Percentiles rank a stretch among this genome's conserved stretches.
Conservation (phyloP, 2,113 vertebrate species). For the Piprites chloris region DNA sequence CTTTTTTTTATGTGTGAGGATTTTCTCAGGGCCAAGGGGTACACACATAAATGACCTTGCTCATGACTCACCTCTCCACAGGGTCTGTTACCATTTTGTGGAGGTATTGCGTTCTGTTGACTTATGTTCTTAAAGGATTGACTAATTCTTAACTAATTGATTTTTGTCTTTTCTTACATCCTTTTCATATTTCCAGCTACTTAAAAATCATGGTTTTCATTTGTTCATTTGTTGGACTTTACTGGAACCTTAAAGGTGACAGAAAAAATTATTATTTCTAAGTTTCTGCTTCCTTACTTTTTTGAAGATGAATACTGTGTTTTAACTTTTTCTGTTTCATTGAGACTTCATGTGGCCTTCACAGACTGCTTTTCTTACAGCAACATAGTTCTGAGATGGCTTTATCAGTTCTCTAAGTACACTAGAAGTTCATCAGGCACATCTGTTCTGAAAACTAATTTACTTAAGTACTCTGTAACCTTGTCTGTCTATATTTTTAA, state of each 20-base stretch:
- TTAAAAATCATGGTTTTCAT: background rate
- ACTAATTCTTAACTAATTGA: background rate
- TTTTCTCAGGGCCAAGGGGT: background rate
- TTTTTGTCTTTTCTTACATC: background rate
- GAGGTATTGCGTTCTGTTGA: background rate
- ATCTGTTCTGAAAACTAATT: conserved; percentile 37
- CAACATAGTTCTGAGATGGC: background rate
- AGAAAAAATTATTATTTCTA: background rate
- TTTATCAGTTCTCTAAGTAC: background rate
- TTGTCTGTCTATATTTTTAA: conserved; percentile 6
- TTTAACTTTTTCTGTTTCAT: background rate
- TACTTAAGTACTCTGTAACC: conserved; percentile 11
- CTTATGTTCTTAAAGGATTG: background rate
- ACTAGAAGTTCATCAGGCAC: background rate
- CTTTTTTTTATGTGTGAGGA: background rate
- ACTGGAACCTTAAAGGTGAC: background rate
- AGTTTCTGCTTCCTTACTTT: background rate
- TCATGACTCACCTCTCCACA: background rate
- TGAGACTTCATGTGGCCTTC: background rate
- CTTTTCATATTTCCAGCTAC: background rate
- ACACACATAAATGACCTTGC: background rate
- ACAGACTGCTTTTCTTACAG: background rate
- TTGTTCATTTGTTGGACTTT: background rate
- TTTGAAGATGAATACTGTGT: background rate
- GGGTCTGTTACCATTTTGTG: background rate